Evolutionary conservation across 1,140 invertebrate genomes (phyloP), one percentile per base, ranked within the genome.

Genomic region (Drosophila insularis): DNA sequence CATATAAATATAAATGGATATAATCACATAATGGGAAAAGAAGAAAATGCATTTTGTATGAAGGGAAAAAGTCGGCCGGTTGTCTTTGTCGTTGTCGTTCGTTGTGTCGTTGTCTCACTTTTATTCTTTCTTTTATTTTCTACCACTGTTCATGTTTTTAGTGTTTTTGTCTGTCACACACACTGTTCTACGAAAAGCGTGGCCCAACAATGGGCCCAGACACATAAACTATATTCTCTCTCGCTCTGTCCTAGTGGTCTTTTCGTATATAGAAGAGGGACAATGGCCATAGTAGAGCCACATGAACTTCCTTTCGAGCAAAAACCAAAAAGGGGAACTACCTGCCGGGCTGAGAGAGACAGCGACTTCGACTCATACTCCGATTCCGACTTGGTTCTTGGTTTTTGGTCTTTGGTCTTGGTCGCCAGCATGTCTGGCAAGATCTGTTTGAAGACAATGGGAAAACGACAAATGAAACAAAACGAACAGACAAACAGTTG

Each of bases 141-240:
- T 50, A 50, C 58, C 50, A 46, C 69, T 64, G 76, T 50, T 50
- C 17, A 8, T 21, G 35, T 37, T 37, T 35, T 46, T 19, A 50
- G 43, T 50, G 43, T 50, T 50, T 50, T 50, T 50, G 43, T 70
- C 80, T 85, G 81, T 84, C 81, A 78, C 81, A 85, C 81, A 85
- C 68, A 81, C 78, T 82, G 69, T 87, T 87, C 82, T 80, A 71
- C 84, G 82, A 87, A 87, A 82, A 87, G 84, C 79, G 82, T 89
- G 82, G 67, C 79, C 19, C 84, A 87, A 87, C 82, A 87, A 87
- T 77, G 64, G 66, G 14, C 50, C 55, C 70, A 85, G 77, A 85
- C 81, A 63, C 82, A 86, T 86, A 86, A 87, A 86, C 81, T 67
- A 85, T 78, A 64, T 27, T 55, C 77, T 46, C 32, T 84, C 43